Base-by-base conservation (phyloP, 2,113 vertebrate genomes). In the Lepisosteus osseus region DNA sequence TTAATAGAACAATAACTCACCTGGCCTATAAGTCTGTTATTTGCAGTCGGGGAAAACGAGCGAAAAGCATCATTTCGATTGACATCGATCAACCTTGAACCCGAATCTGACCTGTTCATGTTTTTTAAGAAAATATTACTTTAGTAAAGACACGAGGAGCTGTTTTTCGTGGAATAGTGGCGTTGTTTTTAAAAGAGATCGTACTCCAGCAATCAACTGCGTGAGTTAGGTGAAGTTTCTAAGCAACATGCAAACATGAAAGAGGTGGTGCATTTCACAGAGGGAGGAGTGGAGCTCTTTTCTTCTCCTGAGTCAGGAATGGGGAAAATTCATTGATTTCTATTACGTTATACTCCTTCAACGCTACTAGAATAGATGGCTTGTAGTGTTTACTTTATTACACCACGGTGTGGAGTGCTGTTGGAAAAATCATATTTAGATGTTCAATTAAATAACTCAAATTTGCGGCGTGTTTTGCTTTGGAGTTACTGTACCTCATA, bases 1-100 rank as follows among this genome's bases (percentile, higher is more conserved):
- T 29, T 29, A 29, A 29, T 29, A 29, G 29, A 1, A 29, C 29
- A 29, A 29, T 29, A 85, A 68, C 54, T 68, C 45, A 68, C 43
- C 45, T 68, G 15, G 11, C 12, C 7, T 13, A 54, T 6, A 6
- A 15, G 13, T 29, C 42, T 15, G 15, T 29, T 54, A 15, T n/a
- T 65, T 40, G 62, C 29, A 15, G 41, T 43, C 3, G 62, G 41
- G 62, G 17, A 13, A 29, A 40, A 7, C n/a, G 12, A n/a, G n/a
- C 62, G 62, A 41, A 65, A 43, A 11, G 17, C 17, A 41, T 65
- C 62, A 29, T 65, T 65, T 65, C 41, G 29, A 40, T 12, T 41
- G 17, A 65, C 62, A 65, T 65, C 62, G 12, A 65, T 65, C 62
- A 15, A 7, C 17, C 29, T 65, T 41, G 41, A 64, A 29, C 15